phyloP scores from a whole-genome alignment of 2,888 invertebrate genomes.

The Apodemia mormo region DNA sequence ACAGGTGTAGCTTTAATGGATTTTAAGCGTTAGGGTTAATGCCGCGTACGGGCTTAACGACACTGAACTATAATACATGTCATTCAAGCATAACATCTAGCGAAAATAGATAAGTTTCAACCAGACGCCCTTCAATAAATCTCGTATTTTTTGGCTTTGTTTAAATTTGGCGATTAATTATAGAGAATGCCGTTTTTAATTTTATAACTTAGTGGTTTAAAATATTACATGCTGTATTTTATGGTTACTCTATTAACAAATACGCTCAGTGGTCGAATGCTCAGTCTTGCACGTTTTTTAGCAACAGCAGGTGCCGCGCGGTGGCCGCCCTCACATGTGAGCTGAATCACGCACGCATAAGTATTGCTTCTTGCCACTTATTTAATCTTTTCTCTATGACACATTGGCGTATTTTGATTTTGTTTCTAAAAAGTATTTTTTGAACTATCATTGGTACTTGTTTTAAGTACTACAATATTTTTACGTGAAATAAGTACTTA shows the following conservation, averaged over 20 bases:
- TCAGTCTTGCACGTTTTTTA: slow-evolving; percentile 37
- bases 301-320: slow-evolving; percentile 74
- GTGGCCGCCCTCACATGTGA: slow-evolving; percentile 84
- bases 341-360: slow-evolving; percentile 51
- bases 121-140: too few species aligned
- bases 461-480: neutral
- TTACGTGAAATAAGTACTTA: neutral
- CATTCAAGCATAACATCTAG: too few species aligned
- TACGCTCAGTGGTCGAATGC: slow-evolving; percentile 19
- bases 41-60: too few species aligned
- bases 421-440: slow-evolving; percentile 3
- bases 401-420: neutral
- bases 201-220: neutral
- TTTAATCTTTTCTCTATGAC: slow-evolving; percentile 19
- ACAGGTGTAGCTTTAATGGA: too few species aligned
- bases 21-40: too few species aligned
- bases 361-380: slow-evolving; percentile 39
- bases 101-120: too few species aligned
- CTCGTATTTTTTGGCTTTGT: too few species aligned
- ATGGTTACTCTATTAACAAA: neutral
- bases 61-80: too few species aligned
- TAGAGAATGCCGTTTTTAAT: too few species aligned
- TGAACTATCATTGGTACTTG: neutral
- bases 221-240: neutral
- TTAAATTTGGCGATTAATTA: too few species aligned